Evolutionary conservation across 2,113 vertebrate genomes (phyloP).

Genomic region (Seriola quinqueradiata): DNA sequence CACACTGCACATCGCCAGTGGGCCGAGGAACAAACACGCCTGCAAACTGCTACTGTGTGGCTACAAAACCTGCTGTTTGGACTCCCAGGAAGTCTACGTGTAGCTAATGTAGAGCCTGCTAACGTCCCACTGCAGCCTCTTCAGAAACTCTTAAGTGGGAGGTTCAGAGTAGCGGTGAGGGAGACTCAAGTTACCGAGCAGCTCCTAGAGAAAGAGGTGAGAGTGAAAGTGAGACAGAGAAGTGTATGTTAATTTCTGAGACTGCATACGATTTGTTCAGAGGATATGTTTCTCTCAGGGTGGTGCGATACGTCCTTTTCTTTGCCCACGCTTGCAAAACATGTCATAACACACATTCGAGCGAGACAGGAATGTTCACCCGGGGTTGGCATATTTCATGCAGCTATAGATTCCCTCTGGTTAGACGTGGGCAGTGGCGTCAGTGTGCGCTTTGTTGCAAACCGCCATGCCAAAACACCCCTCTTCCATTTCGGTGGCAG

Average conservation of each 20-base stretch:
- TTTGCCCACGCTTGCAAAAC: conserved; percentile 3
- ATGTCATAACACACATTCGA: conserved; percentile 34
- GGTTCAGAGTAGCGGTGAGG: conserved; percentile 42
- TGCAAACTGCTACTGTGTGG: conserved; percentile 27
- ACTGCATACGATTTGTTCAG: not conserved
- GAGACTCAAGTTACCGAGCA: conserved; percentile 48
- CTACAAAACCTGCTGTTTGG: conserved; percentile 46
- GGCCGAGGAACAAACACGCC: conserved; percentile 10
- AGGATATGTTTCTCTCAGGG: conserved; percentile 13
- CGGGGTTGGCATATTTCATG: conserved; percentile 26
- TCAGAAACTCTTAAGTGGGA: conserved; percentile 38
- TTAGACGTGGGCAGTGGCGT: conserved; percentile 58
- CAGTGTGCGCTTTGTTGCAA: conserved; percentile 65
- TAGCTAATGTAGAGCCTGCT: conserved; percentile 8
- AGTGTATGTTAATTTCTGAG: conserved; percentile 19
- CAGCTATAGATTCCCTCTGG: conserved; percentile 48
- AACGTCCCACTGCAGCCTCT: not conserved
- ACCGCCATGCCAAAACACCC: conserved; percentile 52
- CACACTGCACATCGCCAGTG: not conserved
- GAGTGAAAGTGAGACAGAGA: conserved; percentile 15
- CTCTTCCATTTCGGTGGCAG: conserved; percentile 60
- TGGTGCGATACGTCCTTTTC: not conserved
- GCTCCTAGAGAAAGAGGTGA: not conserved
- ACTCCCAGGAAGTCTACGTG: conserved; percentile 48
- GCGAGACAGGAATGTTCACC: conserved; percentile 54